Evolutionary conservation across 1,140 invertebrate genomes (phyloP).

Genomic region (Pseudomyrmex sp.): DNA sequence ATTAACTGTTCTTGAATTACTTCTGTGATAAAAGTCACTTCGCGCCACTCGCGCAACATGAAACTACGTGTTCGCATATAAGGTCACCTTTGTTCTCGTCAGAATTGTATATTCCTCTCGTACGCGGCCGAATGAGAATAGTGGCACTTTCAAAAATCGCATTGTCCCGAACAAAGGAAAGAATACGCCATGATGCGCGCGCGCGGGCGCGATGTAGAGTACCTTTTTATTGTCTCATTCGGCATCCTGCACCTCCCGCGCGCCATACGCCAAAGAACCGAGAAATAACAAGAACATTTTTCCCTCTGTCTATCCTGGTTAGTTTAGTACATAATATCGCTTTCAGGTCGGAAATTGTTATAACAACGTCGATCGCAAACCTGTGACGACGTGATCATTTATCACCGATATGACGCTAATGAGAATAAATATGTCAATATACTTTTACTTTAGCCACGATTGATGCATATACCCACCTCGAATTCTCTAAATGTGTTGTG

Average conservation of each 20-base stretch:
- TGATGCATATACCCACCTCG: no score
- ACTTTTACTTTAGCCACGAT: not conserved
- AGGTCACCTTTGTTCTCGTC: no score
- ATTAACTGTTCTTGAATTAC: not conserved
- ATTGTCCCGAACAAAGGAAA: constrained; percentile 17
- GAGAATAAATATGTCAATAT: constrained; percentile 33
- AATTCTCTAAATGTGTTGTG: not conserved
- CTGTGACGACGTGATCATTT: constrained; percentile 17
- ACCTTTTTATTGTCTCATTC: constrained; percentile 46
- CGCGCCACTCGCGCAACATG: not conserved
- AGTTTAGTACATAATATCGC: constrained; percentile 25
- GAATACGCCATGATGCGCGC: not conserved
- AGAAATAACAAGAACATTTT: constrained; percentile 25
- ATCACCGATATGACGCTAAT: constrained; percentile 12
- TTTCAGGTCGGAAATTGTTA: constrained; percentile 36
- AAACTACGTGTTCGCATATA: no score
- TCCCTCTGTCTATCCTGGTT: not conserved
- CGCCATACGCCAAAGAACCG: not conserved
- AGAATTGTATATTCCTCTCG: no score
- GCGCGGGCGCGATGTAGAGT: not conserved
- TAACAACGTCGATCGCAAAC: constrained; percentile 13
- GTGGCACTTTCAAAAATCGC: constrained; percentile 28
- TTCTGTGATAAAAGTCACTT: not conserved
- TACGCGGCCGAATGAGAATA: not conserved
- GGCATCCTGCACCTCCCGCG: not conserved